A percentile compares a stretch with the other conserved stretches of the same genome.
phyloP scores from a whole-genome alignment of 2,888 invertebrate species.

The Drosophila longiperda region DNA sequence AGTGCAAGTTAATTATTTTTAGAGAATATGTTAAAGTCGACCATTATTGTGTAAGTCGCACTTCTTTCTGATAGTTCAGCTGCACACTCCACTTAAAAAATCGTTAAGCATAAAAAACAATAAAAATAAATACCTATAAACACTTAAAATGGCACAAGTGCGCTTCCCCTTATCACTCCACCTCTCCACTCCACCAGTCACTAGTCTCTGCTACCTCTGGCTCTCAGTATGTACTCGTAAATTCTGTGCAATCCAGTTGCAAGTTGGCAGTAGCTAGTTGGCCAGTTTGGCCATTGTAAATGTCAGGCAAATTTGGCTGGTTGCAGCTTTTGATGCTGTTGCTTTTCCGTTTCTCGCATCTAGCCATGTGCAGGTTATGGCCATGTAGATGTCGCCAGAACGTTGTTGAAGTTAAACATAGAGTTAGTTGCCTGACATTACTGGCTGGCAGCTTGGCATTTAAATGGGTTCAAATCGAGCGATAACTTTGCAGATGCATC shows the following conservation, averaged over 20 bases:
- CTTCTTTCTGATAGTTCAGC: constrained; percentile 40
- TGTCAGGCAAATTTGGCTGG: constrained; percentile 76
- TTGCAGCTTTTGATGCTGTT: constrained; percentile 55
- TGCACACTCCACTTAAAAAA: constrained; percentile 76
- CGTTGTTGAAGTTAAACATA: constrained; percentile 53
- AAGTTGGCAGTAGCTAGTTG: constrained; percentile 50
- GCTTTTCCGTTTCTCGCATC: neutral
- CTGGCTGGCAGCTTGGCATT: constrained; percentile 56
- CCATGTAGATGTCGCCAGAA: constrained; percentile 60
- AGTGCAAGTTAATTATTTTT: neutral
- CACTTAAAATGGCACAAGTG: constrained; percentile 77
- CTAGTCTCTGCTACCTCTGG: neutral
- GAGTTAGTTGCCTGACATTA: constrained; percentile 33
- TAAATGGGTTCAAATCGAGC: constrained; percentile 60
- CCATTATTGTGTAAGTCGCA: neutral
- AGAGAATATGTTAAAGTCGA: constrained; percentile 15
- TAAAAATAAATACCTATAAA: constrained; percentile 80
- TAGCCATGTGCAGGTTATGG: constrained; percentile 49
- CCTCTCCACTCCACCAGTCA: constrained; percentile 1
- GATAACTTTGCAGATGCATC: constrained; percentile 41
- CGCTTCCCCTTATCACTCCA: constrained; percentile 7
- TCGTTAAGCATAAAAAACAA: constrained; percentile 78
- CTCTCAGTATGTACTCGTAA: constrained; percentile 19
- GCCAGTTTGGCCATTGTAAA: constrained; percentile 76
- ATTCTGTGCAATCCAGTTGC: constrained; percentile 42